These are phyloP conservation scores for Podocnemis expansa DNA, from an alignment of 2,113 vertebrate genomes.

Conservation along the genomic window DNA sequence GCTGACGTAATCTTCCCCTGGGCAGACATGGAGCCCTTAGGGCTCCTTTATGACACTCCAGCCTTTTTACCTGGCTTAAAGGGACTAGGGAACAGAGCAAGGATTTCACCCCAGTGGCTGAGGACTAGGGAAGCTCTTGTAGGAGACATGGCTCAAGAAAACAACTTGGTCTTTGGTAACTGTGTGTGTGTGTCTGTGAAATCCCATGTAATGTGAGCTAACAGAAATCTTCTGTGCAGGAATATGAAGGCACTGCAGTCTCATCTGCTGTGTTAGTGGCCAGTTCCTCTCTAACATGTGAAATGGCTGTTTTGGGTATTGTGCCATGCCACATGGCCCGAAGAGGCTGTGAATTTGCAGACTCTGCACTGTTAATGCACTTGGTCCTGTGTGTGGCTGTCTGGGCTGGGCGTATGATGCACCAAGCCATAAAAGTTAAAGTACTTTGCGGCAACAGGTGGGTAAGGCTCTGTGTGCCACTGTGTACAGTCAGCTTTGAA, in stretches of 20 bases:
- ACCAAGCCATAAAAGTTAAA: not conserved
- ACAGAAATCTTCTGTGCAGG: not conserved
- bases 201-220: not conserved
- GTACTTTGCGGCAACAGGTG: not conserved
- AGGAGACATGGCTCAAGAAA: not conserved
- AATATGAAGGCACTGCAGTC: not conserved
- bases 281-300: not conserved
- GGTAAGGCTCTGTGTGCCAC: not conserved
- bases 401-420: not conserved
- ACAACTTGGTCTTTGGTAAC: not conserved
- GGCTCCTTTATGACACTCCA: not conserved
- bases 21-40: not conserved
- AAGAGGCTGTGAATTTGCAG: not conserved
- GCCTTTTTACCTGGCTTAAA: not conserved
- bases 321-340: not conserved
- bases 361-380: not conserved
- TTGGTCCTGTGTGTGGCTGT: accelerated
- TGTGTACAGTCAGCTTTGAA: not conserved
- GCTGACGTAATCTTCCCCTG: not conserved
- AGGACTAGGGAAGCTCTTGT: not conserved
- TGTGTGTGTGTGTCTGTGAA: not conserved
- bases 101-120: not conserved
- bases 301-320: not conserved
- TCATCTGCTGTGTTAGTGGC: accelerated
- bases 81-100: not conserved